Evolutionary conservation across 2,797 vertebrate genomes (phyloP).

Genomic region (Takifugu rubripes): DNA sequence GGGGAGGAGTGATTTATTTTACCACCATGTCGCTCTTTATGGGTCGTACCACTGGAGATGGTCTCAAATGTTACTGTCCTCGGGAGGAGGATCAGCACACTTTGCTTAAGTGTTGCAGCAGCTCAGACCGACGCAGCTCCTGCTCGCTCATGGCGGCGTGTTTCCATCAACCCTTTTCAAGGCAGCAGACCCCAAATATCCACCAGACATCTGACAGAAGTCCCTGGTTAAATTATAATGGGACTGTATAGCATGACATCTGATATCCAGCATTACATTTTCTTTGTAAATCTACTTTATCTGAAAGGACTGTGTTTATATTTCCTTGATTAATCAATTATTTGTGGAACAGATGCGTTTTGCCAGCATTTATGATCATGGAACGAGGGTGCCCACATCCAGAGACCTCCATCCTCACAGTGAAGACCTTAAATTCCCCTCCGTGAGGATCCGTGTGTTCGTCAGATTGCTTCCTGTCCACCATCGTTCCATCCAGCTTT

Average conservation of each 20-base stretch:
- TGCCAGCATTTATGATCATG: no score
- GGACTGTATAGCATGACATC: conserved; percentile 10
- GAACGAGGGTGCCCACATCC: no score
- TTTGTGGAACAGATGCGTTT: no score
- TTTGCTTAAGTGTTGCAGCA: conserved; percentile 65
- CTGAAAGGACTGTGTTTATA: no score
- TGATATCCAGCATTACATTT: neutral
- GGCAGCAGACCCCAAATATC: conserved; percentile 2
- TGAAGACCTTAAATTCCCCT: no score
- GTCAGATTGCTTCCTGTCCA: no score
- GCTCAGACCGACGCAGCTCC: conserved; percentile 35
- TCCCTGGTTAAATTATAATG: conserved; percentile 24
- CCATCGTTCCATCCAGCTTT: no score
- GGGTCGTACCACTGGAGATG: conserved; percentile 59
- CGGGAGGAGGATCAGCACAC: conserved; percentile 67
- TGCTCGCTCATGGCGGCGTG: conserved; percentile 9
- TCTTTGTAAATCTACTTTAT: no score
- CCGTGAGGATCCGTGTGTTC: no score
- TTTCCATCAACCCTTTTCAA: conserved; percentile 18
- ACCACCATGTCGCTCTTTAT: conserved; percentile 73
- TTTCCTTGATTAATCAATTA: no score
- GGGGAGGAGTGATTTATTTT: conserved; percentile 69
- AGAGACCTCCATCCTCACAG: no score
- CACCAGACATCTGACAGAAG: neutral
- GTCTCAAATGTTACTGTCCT: conserved; percentile 72